These are phyloP conservation scores for Heliconius hewitsoni DNA, from an alignment of 1,140 invertebrate species.

Conservation along the genomic window DNA sequence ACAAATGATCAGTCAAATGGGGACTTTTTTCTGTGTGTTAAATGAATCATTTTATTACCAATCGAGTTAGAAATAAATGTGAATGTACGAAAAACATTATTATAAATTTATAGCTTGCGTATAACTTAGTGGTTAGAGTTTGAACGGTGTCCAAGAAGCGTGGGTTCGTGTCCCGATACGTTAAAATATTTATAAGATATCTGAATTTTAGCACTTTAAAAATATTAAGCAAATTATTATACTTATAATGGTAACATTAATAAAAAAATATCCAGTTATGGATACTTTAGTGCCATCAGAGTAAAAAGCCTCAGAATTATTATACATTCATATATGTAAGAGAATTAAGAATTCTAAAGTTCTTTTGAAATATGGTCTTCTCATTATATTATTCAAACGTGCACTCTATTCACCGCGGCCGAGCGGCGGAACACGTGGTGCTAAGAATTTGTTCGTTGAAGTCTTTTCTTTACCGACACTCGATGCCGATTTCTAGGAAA, in stretches of 20 bases:
- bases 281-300: background rate
- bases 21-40: background rate
- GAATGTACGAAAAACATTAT: too few species aligned
- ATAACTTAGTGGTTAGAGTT: too few species aligned
- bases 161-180: too few species aligned
- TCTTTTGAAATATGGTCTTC: background rate
- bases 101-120: too few species aligned
- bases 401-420: background rate
- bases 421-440: background rate
- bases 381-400: conserved; percentile 4
- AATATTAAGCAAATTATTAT: too few species aligned
- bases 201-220: too few species aligned
- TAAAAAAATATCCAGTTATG: too few species aligned
- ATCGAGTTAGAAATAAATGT: too few species aligned
- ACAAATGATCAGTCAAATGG: background rate
- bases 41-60: background rate
- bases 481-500: conserved; percentile 35
- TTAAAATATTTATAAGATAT: too few species aligned
- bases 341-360: background rate
- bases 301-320: background rate
- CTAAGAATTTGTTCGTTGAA: conserved; percentile 44
- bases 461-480: conserved; percentile 46
- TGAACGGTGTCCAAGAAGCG: too few species aligned
- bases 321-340: background rate
- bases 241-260: too few species aligned